Conservation (phyloP, 2,797 vertebrate species). For the Australoheros facetus region DNA sequence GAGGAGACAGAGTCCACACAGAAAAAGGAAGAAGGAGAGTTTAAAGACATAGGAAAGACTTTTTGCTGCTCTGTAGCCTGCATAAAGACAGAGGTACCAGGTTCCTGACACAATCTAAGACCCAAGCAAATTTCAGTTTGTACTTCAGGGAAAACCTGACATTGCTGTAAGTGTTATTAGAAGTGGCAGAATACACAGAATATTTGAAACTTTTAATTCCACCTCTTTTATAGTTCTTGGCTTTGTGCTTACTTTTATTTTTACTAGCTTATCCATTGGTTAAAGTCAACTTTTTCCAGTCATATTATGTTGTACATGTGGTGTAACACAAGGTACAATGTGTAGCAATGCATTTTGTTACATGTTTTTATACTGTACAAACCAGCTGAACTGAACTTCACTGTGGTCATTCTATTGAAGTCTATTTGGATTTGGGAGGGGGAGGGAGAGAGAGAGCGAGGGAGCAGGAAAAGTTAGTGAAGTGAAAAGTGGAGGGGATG, state of each 20-base stretch:
- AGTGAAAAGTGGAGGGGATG: background rate
- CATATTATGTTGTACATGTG: background rate
- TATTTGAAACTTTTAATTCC: background rate
- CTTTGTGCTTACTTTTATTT: background rate
- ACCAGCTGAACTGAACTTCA: background rate
- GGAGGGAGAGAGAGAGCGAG: background rate
- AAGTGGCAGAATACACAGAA: background rate
- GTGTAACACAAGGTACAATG: background rate
- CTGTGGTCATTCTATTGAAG: background rate
- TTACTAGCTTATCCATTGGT: background rate
- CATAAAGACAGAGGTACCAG: background rate
- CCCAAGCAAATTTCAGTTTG: slow-evolving; percentile 17
- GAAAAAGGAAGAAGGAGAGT: background rate
- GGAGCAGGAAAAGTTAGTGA: background rate
- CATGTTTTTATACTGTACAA: background rate
- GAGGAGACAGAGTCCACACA: background rate
- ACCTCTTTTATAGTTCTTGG: background rate
- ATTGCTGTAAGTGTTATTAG: background rate
- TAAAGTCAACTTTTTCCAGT: background rate
- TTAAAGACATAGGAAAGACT: background rate
- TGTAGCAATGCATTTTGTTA: background rate
- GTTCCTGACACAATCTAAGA: slow-evolving; percentile 9
- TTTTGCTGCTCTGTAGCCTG: background rate
- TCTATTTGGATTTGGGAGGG: background rate
- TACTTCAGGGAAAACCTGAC: slow-evolving; percentile 4